Evolutionary conservation across 2,113 vertebrate species (phyloP), one percentile per base, ranked within the genome.

Genomic region (Hemichromis elongatus): DNA sequence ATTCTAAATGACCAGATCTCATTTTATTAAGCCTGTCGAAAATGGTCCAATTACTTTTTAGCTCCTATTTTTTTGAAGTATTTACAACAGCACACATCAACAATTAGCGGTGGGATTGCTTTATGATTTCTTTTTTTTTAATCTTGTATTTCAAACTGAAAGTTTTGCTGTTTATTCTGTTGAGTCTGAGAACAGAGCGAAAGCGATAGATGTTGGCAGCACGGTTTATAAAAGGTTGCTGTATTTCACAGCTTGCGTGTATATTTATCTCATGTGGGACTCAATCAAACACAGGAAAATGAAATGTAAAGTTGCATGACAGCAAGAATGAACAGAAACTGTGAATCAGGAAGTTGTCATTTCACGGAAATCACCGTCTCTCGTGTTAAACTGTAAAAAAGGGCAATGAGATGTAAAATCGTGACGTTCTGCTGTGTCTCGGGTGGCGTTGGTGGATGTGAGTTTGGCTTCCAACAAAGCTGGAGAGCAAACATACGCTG

Each of bases 181-280:
- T 28, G 10, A 79, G 14, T 12, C 54, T 45, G 37, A 18, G 33
- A 33, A 79, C 40, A 28, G 53, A 42, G 35, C 28, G 4, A 30
- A 52, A 77, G 59, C 50, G 88, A 63, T 90, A 79, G 85, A 89
- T 85, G 35, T n/a, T 75, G 42, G 68, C 24, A 47, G 24, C 28
- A 89, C 21, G 70, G 81, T 84, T 91, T 87, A 70, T 78, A 54
- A 81, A 53, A 28, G 52, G 81, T 26, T 66, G 42, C 52, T n/a
- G 47, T 35, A 63, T 75, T 28, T 53, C 37, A 81, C 55, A 24
- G 40, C 53, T 66, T 50, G 11, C 82, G 3, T 28, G 47, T 77
- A 81, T n/a, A 52, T 81, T 91, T 18, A 81, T 79, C 16, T 61
- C 16, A 30, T 40, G 11, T 80, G 54, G 61, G 54, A 61, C 61